Evolutionary conservation across 2,888 invertebrate species (phyloP), one percentile per base, ranked within the genome.

Genomic region (Monoplex corrugatus): DNA sequence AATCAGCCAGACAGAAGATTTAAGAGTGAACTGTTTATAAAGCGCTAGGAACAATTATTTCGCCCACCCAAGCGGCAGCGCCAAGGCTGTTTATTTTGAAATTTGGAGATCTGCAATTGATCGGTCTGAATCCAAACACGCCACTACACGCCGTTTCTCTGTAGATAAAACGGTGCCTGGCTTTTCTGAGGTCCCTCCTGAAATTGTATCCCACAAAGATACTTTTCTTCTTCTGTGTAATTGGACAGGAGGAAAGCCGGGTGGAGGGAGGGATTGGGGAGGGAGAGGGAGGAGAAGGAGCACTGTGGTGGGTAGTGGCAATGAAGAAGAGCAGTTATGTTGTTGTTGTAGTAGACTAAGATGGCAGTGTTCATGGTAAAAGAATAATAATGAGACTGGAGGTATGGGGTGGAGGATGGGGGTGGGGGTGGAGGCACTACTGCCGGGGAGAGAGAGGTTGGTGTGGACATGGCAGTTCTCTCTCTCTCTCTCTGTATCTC

Each of bases 51-150:
- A 91, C 92, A 92, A 92, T 92, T 89, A 91, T 90, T 91, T 84
- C 86, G 94, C 93, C 94, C 93, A 94, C 94, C 93, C 93, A 93
- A 91, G 92, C 90, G 83, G 91, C 68, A 45, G 87, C 84, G 75
- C 89, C 72, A 80, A 82, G 87, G 84, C 44, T 92, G 92, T 94
- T 94, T 93, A 93, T 94, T 94, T 94, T 92, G 92, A 94, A 94
- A 93, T 93, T 93, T 93, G 91, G 91, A 92, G 90, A 91, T 89
- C 90, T 92, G 93, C 93, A 93, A 93, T 92, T 94, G 94, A 93
- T 94, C 94, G 93, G 94, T 93, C 94, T 91, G 92, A 91, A 91
- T 92, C 92, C 92, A 94, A 94, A 94, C 94, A 94, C 38, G 16
- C 89, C 90, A 91, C 89, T 90, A 91, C 87, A 75, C 50, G 45